Percentiles rank a stretch among this genome's conserved stretches.
Conservation (phyloP, 1,140 invertebrate species). For the Zaprionus ghesquierei region DNA sequence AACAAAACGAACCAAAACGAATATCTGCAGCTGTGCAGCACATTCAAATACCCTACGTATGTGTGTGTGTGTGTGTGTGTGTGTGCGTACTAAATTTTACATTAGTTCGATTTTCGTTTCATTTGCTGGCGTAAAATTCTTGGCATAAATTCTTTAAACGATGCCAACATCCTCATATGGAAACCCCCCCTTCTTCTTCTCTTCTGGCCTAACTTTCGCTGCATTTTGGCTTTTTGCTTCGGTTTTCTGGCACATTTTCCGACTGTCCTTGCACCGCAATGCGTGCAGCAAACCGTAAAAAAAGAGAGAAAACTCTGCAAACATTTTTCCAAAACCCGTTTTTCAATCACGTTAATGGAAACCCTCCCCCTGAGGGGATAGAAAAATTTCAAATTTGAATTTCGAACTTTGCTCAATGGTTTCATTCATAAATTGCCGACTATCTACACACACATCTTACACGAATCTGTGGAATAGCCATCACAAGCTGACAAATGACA, state of each 20-base stretch:
- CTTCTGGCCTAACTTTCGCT: neutral
- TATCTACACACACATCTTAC: neutral
- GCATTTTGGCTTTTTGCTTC: neutral
- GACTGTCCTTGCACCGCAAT: neutral
- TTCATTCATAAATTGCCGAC: slow-evolving; percentile 14
- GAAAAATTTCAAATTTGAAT: neutral
- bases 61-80: slow-evolving; percentile 9
- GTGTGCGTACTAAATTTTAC: slow-evolving; percentile 57
- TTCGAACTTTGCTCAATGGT: slow-evolving; percentile 2
- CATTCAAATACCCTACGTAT: neutral
- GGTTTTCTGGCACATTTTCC: neutral
- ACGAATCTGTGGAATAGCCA: neutral
- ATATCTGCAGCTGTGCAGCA: slow-evolving; percentile 60
- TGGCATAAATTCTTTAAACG: slow-evolving; percentile 51
- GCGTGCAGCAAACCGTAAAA: too few relatives aligned
- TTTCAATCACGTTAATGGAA: slow-evolving; percentile 34
- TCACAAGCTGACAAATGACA: slow-evolving; percentile 70
- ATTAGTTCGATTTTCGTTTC: slow-evolving; percentile 78
- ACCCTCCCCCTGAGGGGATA: neutral
- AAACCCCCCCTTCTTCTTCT: too few relatives aligned
- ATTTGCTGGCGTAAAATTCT: slow-evolving; percentile 61
- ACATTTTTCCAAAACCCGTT: neutral
- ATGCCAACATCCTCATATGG: slow-evolving; percentile 27
- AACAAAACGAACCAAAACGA: slow-evolving; percentile 56
- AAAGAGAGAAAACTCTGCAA: neutral